A percentile compares a stretch with the other conserved stretches of the same genome.
These are phyloP conservation scores for Ennomos fuscantarius DNA, from an alignment of 2,888 invertebrate species.

Conservation along the genomic window DNA sequence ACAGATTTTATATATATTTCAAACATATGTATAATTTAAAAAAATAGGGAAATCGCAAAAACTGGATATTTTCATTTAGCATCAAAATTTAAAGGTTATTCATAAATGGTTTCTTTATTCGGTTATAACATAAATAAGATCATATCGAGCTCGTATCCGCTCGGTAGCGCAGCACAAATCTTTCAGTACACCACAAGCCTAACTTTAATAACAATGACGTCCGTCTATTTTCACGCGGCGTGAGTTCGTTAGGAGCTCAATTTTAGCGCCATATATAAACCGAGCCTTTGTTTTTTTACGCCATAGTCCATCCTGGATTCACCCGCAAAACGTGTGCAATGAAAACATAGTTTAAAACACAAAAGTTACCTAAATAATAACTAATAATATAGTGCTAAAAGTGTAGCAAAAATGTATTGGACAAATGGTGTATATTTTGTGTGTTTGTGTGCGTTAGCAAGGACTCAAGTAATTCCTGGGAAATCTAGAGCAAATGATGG, in stretches of 20 bases:
- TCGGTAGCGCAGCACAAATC: slow-evolving; percentile 6
- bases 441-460: slow-evolving; percentile 69
- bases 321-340: slow-evolving; percentile 48
- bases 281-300: slow-evolving; percentile 72
- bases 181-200: slow-evolving; percentile 45
- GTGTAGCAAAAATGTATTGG: slow-evolving; percentile 64
- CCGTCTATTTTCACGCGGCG: slow-evolving; percentile 79
- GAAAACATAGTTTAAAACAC: slow-evolving; percentile 48
- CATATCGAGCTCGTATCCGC: too few relatives aligned
- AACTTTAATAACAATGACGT: slow-evolving; percentile 81
- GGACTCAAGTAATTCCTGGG: slow-evolving; percentile 78
- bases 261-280: slow-evolving; percentile 80
- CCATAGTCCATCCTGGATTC: slow-evolving; percentile 67
- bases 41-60: too few relatives aligned
- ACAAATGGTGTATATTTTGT: slow-evolving; percentile 64
- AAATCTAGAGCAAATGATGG: slow-evolving; percentile 80
- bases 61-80: too few relatives aligned
- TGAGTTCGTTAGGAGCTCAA: slow-evolving; percentile 69
- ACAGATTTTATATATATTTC: too few relatives aligned
- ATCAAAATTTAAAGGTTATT: too few relatives aligned
- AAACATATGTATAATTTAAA: too few relatives aligned
- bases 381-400: slow-evolving; percentile 34
- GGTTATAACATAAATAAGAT: too few relatives aligned
- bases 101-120: too few relatives aligned
- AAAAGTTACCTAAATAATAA: slow-evolving; percentile 36